Percentiles rank a stretch among this genome's conserved stretches.
Evolutionary conservation across 1,140 invertebrate species (phyloP).

Genomic region (Meloidogyne floridensis): DNA sequence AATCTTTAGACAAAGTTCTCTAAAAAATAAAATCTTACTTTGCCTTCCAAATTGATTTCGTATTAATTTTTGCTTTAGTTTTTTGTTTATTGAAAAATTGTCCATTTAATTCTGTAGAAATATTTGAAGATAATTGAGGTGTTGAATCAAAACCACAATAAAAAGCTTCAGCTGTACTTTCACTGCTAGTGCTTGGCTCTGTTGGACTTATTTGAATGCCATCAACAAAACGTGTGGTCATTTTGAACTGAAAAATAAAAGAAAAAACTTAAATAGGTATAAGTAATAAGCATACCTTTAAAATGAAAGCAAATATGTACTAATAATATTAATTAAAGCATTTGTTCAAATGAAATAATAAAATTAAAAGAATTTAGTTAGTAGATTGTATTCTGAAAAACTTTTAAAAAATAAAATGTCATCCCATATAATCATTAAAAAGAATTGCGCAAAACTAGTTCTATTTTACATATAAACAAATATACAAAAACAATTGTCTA

Average conservation of each 20-base stretch:
- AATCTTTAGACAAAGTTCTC: not conserved
- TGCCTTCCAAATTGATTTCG: slow-evolving; percentile 18
- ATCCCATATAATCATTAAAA: not conserved
- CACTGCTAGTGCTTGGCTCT: not conserved
- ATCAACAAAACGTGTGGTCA: not conserved
- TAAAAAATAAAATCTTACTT: not conserved
- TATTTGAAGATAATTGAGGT: not conserved
- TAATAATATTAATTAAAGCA: not conserved
- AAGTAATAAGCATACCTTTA: not conserved
- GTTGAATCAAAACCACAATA: slow-evolving; percentile 1
- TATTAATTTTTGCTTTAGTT: not conserved
- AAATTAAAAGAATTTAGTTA: not conserved
- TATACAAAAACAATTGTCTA: not conserved
- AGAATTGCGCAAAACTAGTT: not conserved
- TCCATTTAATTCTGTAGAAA: not conserved
- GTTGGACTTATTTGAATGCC: slow-evolving; percentile 9
- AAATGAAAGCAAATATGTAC: not conserved
- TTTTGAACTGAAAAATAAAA: not conserved
- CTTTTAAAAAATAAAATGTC: not conserved
- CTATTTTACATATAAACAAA: not conserved
- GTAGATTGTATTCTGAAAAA: not conserved
- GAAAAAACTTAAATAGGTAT: not conserved
- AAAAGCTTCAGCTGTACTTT: slow-evolving; percentile 19
- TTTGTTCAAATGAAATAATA: not conserved
- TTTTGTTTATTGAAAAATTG: not conserved